A percentile compares a stretch with the other conserved stretches of the same genome.
These are phyloP conservation scores for Nysson spinosus DNA, from an alignment of 2,888 invertebrate species.

Conservation along the genomic window DNA sequence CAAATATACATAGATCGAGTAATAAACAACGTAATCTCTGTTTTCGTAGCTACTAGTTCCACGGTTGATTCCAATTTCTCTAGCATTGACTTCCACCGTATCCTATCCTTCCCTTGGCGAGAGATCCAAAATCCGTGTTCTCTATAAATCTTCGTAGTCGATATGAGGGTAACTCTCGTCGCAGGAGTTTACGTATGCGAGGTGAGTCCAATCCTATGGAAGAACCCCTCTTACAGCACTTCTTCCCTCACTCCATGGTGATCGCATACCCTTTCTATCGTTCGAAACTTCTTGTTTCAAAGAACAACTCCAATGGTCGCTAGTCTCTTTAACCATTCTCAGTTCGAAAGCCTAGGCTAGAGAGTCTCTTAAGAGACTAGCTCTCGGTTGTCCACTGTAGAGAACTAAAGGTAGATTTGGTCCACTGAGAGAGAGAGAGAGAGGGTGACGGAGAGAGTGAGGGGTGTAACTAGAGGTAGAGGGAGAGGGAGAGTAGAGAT, in stretches of 20 bases:
- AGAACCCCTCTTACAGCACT: slow-evolving; percentile 22
- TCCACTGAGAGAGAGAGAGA: too few relatives aligned
- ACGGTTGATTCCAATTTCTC: slow-evolving; percentile 21
- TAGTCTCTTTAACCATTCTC: too few relatives aligned
- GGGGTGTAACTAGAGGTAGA: too few relatives aligned
- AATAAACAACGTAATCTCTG: slow-evolving; percentile 31
- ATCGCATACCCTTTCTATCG: neutral
- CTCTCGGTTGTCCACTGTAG: too few relatives aligned
- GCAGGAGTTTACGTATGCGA: slow-evolving; percentile 59
- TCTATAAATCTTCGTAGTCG: slow-evolving; percentile 58
- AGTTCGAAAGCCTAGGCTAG: too few relatives aligned
- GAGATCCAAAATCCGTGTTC: slow-evolving; percentile 22
- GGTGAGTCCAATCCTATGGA: slow-evolving; percentile 47
- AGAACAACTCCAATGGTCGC: slow-evolving; percentile 16
- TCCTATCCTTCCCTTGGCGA: slow-evolving; percentile 51
- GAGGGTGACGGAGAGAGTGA: too few relatives aligned
- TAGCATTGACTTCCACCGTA: slow-evolving; percentile 16
- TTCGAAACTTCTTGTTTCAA: slow-evolving; percentile 8
- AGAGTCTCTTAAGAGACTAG: too few relatives aligned
- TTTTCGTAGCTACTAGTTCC: neutral
- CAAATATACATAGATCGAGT: slow-evolving; percentile 18
- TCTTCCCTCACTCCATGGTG: neutral
- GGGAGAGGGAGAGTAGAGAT: too few relatives aligned
- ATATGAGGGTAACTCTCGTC: slow-evolving; percentile 22
- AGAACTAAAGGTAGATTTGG: too few relatives aligned